phyloP scores from a whole-genome alignment of 2,113 vertebrate species.

The Paratilapia polleni region DNA sequence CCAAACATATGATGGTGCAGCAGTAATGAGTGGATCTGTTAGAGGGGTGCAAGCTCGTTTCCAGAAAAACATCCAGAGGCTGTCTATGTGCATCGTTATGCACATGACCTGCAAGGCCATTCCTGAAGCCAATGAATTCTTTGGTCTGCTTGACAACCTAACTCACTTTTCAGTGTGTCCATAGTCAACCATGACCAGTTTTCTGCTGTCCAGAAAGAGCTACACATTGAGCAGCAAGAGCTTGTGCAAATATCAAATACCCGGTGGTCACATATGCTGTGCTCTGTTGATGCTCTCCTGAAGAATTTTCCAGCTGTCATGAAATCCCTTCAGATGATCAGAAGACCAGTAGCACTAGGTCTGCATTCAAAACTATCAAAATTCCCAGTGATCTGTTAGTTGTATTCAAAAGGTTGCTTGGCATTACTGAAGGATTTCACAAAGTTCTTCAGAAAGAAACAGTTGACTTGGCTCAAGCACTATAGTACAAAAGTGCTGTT shows the following conservation, averaged over 20 bases:
- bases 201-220: neutral
- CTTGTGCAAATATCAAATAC: too few species aligned
- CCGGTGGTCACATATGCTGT: neutral
- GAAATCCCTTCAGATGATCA: neutral
- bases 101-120: neutral
- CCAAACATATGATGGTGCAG: fast-evolving
- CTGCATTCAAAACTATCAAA: neutral
- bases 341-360: too few species aligned
- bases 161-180: neutral
- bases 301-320: too few species aligned
- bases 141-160: neutral
- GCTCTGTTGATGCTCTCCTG: neutral
- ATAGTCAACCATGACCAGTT: neutral
- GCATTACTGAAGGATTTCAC: neutral
- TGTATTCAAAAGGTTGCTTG: neutral
- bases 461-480: neutral
- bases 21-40: neutral
- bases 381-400: neutral
- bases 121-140: fast-evolving
- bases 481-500: too few species aligned
- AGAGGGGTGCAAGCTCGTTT: too few species aligned
- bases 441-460: neutral
- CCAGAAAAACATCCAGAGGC: neutral
- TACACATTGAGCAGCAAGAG: neutral
- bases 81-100: neutral